Conservation (phyloP, 2,113 vertebrate species). For the Gymnorhina tibicen region DNA sequence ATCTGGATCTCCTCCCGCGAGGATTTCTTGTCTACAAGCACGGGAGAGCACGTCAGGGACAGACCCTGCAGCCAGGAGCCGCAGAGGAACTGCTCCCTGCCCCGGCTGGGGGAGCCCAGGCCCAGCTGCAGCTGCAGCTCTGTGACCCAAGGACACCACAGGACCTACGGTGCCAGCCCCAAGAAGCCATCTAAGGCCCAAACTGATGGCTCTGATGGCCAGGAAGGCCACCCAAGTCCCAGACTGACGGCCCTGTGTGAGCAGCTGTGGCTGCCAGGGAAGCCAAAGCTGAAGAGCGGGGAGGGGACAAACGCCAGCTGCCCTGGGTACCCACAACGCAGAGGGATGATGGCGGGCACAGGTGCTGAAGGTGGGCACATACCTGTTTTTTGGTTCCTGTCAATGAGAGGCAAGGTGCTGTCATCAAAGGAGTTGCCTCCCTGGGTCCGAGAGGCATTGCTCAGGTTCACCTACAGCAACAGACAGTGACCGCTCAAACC, state of each 20-base stretch:
- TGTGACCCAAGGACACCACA: background rate
- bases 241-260: rapidly evolving
- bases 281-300: background rate
- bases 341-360: background rate
- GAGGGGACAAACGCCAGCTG: background rate
- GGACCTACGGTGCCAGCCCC: background rate
- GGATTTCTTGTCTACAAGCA: slow-evolving; percentile 78
- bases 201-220: background rate
- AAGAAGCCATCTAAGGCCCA: background rate
- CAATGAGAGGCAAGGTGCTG: slow-evolving; percentile 91
- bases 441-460: slow-evolving; percentile 75
- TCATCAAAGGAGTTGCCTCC: slow-evolving; percentile 85
- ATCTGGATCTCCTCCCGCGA: slow-evolving; percentile 93
- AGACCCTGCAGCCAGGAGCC: background rate
- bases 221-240: background rate
- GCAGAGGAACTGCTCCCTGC: background rate
- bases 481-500: background rate
- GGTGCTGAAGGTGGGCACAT: background rate
- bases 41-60: slow-evolving; percentile 41
- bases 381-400: slow-evolving; percentile 83
- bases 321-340: background rate
- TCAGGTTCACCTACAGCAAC: slow-evolving; percentile 76
- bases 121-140: background rate
- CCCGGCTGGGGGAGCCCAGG: background rate
- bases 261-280: background rate